phyloP scores from a whole-genome alignment of 2,797 vertebrate genomes.

The Orestias chungarensis region DNA sequence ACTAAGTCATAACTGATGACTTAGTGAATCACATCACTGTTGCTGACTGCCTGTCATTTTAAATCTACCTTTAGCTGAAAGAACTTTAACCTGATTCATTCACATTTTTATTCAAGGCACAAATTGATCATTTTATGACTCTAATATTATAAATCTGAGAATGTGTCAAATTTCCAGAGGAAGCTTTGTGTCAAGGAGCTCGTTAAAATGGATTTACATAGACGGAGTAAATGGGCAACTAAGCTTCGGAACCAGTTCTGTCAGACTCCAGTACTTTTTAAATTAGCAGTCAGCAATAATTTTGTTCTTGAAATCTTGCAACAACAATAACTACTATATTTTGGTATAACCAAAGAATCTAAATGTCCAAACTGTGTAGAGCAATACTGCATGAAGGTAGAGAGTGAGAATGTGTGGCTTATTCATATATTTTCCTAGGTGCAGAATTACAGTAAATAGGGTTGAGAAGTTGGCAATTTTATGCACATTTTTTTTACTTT shows the following conservation, averaged over 20 bases:
- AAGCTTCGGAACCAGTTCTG: neutral
- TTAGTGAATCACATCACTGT: neutral
- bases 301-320: neutral
- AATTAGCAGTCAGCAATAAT: neutral
- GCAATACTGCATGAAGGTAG: neutral
- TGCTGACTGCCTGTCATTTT: neutral
- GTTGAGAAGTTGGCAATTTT: neutral
- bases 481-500: too few species aligned
- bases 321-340: neutral
- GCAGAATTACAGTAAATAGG: neutral
- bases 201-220: neutral
- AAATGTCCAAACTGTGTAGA: neutral
- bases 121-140: neutral
- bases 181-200: conserved; percentile 1
- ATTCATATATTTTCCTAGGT: neutral
- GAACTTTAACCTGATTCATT: neutral
- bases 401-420: neutral
- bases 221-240: neutral
- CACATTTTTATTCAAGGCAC: neutral
- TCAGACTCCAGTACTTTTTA: neutral
- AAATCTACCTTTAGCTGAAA: neutral
- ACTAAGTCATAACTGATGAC: neutral
- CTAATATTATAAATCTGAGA: neutral
- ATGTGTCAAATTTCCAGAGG: neutral
- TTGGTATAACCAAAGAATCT: neutral